These are phyloP conservation scores for Pygocentrus nattereri DNA, from an alignment of 2,797 vertebrate species.

Conservation along the genomic window DNA sequence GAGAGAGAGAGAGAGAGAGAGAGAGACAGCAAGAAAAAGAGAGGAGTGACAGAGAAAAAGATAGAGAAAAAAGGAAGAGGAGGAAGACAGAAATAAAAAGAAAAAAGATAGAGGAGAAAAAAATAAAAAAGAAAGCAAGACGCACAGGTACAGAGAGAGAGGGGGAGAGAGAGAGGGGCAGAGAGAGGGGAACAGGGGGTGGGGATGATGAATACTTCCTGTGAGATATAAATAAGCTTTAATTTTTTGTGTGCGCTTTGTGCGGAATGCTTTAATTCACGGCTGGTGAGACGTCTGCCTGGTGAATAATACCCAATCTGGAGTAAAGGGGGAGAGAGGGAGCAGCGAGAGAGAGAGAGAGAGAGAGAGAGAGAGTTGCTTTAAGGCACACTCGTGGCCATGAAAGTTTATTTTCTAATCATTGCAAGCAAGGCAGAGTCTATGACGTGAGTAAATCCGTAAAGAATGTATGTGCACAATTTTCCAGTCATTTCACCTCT, in stretches of 20 bases:
- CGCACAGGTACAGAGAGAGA: too few relatives aligned
- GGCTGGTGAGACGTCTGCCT: constrained; percentile 55
- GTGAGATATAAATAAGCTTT: constrained; percentile 68
- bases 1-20: background rate
- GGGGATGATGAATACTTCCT: constrained; percentile 69
- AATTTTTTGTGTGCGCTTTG: constrained; percentile 40
- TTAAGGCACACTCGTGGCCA: constrained; percentile 1
- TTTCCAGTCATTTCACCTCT: background rate
- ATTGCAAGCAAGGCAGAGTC: constrained; percentile 17
- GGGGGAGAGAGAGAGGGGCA: too few relatives aligned
- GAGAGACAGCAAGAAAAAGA: too few relatives aligned
- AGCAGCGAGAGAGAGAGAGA: constrained; percentile 43
- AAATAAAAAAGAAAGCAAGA: background rate
- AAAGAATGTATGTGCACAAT: constrained; percentile 9
- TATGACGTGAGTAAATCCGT: constrained; percentile 33
- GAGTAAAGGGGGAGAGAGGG: constrained; percentile 37
- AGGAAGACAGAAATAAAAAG: too few relatives aligned
- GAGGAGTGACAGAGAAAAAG: constrained; percentile 26
- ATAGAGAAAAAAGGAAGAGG: background rate
- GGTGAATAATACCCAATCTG: constrained; percentile 55
- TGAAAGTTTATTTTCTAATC: constrained; percentile 41
- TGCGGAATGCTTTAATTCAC: constrained; percentile 70
- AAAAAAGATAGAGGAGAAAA: background rate
- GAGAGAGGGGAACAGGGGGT: background rate
- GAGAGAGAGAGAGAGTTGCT: constrained; percentile 30